phyloP scores from a whole-genome alignment of 2,888 invertebrate species.

The Catocala fraxini region DNA sequence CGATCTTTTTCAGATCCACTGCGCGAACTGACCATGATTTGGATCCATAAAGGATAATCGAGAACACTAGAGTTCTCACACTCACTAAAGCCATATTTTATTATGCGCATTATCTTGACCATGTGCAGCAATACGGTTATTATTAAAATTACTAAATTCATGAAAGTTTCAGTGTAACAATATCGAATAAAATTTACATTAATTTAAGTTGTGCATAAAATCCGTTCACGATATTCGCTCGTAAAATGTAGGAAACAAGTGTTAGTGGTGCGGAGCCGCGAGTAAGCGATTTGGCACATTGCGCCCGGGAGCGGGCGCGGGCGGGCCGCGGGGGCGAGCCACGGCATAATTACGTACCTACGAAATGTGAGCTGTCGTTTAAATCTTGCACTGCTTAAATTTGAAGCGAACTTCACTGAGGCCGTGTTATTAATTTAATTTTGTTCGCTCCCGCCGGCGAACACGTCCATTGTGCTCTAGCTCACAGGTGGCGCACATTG shows the following conservation, averaged over 20 bases:
- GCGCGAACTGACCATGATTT: no score
- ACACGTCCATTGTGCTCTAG: constrained; percentile 47
- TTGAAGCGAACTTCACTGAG: constrained; percentile 77
- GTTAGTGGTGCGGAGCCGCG: constrained; percentile 73
- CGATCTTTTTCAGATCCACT: no score
- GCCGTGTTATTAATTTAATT: constrained; percentile 79
- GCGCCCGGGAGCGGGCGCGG: constrained; percentile 71
- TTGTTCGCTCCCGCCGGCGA: constrained; percentile 59
- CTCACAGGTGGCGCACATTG: constrained; percentile 37
- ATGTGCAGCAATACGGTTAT: no score
- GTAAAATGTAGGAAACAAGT: constrained; percentile 53
- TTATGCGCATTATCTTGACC: no score
- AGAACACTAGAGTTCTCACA: no score
- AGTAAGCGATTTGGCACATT: constrained; percentile 86
- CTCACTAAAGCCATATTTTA: no score
- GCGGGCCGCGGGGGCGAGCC: constrained; percentile 72
- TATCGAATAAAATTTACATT: constrained; percentile 1
- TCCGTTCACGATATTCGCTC: constrained; percentile 29
- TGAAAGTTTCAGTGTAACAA: background rate
- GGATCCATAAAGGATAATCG: no score
- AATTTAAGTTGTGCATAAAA: constrained; percentile 8
- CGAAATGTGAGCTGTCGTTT: constrained; percentile 83
- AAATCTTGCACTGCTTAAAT: constrained; percentile 85
- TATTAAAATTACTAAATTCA: no score
- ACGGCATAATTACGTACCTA: constrained; percentile 83